Base-by-base conservation (phyloP, 1,140 invertebrate species). In the Temnothorax longispinosus region DNA sequence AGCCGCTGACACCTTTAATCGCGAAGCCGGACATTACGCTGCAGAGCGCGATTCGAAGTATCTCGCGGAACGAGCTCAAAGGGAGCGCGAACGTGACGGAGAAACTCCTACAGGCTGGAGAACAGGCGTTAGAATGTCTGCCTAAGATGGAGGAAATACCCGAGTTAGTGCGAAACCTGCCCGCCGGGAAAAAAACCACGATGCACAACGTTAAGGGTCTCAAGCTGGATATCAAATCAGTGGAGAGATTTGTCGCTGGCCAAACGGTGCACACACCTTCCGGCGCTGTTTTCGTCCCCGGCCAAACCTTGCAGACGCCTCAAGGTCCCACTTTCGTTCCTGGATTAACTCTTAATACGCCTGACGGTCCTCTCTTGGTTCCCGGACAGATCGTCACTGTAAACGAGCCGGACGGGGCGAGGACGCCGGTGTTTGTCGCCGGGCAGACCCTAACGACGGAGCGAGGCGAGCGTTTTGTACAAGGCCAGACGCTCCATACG, bases 261-360 rank as follows among this genome's bases (percentile, higher is more conserved):
- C 97, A 97, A 95, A 96, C 97, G 72, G 94, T 97, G n/a, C 96
- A 96, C 54, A 97, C 97, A 0, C 96, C 97, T 69, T 95, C 82
- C 76, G 97, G 97, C 5, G 95, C 96, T 69, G 93, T 97, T 44
- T 98, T 98, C 93, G 96, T 98, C 8, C 97, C 97, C 3, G 97
- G 97, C 35, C 97, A 97, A 94, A 97, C 97, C 10, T 94, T 98
- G n/a, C 95, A 96, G 88, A 97, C 97, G 11, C 96, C 97, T 58
- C 94, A 96, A 82, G 97, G 97, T 18, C 94, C 96, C 38, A 94
- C 96, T 77, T 98, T 98, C 93, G 96, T 97, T 69, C 97, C 97
- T 41, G 97, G 97, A 1, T 96, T 98, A 65, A 97, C 96, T 60
- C 96, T 98, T 11, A 96, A 96, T 88, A 96, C 97, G 0, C 96